Base-by-base conservation (phyloP, 2,113 vertebrate genomes). In the Notiomystis cincta region DNA sequence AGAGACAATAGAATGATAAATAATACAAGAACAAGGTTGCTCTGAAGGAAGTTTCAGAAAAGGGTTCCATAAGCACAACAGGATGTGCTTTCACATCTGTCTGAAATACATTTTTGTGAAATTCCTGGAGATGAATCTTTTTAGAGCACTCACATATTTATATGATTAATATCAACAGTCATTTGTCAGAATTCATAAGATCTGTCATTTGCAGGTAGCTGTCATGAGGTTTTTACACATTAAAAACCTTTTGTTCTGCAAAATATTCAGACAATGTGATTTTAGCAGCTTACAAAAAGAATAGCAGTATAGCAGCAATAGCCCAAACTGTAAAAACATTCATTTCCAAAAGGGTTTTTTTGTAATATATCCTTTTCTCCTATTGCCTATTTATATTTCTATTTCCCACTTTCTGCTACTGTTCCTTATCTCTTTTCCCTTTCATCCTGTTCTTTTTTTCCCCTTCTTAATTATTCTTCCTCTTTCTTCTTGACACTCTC, bases 1-100 rank as follows among this genome's bases (percentile, higher is more conserved):
- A 95, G 82, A 90, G 79, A 94, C 87, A 95, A 91, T 22, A 90
- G 35, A 58, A 87, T 67, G 7, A 95, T 89, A 93, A 97, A 96
- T 95, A 93, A 93, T 77, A 64, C 20, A 96, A 56, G 51, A 94
- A 67, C 15, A 48, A 89, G 54, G 8, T 69, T 82, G 30, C 50
- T 72, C 53, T 80, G 62, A 78, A 93, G 18, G 31, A 62, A 82
- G 10, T 81, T 83, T 93, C 47, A 75, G 35, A 78, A 73, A 91
- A 86, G 6, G 2, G 6, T 73, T 96, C 54, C n/a, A 37, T 31
- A 82, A 91, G 13, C 38, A 66, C n/a, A 95, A 77, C 47, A 90
- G 33, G 33, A 71, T 88, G 48, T 65, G 24, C 31, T 88, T 91
- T 90, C 37, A 80, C 51, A 82, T 66, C 53, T 82, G 42, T 75